Evolutionary conservation across 30 jellyfish, hydroid and myxozoan genomes (phyloP).

Genomic region (Aurelia coerulea): DNA sequence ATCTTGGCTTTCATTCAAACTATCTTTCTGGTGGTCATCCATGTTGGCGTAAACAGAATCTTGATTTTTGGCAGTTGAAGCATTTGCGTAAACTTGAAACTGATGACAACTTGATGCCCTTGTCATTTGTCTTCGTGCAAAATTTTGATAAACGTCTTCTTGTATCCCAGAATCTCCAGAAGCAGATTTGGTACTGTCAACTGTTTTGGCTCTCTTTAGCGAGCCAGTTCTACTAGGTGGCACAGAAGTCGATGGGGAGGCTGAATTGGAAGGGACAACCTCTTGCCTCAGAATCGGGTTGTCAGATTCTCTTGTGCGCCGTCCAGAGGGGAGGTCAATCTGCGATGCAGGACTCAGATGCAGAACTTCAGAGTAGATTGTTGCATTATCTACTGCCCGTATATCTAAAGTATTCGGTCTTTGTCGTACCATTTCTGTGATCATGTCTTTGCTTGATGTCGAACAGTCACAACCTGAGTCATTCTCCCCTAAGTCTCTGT

Average conservation of each 20-base stretch:
- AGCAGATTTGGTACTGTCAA: constrained; percentile 13
- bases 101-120: constrained; percentile 54
- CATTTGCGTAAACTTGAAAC: constrained; percentile 58
- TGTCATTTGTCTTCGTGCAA: constrained; percentile 17
- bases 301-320: constrained; percentile 92
- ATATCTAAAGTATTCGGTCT: constrained; percentile 49
- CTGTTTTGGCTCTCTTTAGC: constrained; percentile 13
- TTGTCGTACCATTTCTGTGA: not conserved
- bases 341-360: constrained; percentile 69
- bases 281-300: constrained; percentile 87
- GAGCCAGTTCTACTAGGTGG: constrained; percentile 63
- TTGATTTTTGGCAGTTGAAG: not conserved
- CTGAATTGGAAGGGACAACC: constrained; percentile 67
- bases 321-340: constrained; percentile 59
- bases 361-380: constrained; percentile 88
- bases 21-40: constrained; percentile 20
- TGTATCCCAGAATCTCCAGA: constrained; percentile 82
- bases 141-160: constrained; percentile 67
- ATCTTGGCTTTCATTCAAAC: constrained; percentile 14
- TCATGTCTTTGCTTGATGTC: constrained; percentile 23
- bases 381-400: constrained; percentile 24
- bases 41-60: constrained; percentile 62
- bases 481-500: constrained; percentile 40
- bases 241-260: constrained; percentile 56
- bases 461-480: constrained; percentile 67